Conservation (phyloP, 2,113 vertebrate genomes). For the Istiophorus platypterus region DNA sequence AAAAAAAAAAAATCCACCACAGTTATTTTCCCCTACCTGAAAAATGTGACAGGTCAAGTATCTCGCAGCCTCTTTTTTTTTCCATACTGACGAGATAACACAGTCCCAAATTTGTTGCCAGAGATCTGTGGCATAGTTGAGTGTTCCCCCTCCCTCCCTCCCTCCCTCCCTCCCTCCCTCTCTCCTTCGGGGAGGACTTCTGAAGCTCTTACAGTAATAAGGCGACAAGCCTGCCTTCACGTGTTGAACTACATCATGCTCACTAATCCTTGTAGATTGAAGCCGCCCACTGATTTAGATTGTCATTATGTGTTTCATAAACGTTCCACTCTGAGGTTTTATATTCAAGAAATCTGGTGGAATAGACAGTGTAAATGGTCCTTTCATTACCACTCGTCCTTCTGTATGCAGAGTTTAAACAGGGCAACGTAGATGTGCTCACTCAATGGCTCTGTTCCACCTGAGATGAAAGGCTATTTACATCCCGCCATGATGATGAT, state of each 20-base stretch:
- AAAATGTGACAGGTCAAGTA: slow-evolving; percentile 69
- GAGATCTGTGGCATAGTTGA: slow-evolving; percentile 74
- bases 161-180: slow-evolving; percentile 67
- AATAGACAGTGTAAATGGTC: slow-evolving; percentile 78
- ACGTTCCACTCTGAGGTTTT: slow-evolving; percentile 81
- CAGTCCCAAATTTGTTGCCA: slow-evolving; percentile 80
- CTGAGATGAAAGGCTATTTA: slow-evolving; percentile 84
- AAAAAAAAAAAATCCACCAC: slow-evolving; percentile 53
- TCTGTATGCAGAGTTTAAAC: slow-evolving; percentile 78
- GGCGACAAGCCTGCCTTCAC: slow-evolving; percentile 80
- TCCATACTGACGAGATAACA: slow-evolving; percentile 75
- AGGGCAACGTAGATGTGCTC: slow-evolving; percentile 65
- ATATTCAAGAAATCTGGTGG: slow-evolving; percentile 75
- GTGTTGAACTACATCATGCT: slow-evolving; percentile 82
- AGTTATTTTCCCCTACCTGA: slow-evolving; percentile 59
- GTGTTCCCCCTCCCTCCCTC: slow-evolving; percentile 62
- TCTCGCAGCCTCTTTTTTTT: slow-evolving; percentile 62
- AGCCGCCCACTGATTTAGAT: slow-evolving; percentile 84
- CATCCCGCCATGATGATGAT: slow-evolving; percentile 68
- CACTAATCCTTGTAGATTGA: slow-evolving; percentile 83
- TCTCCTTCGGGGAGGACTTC: slow-evolving; percentile 79
- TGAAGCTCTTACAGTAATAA: slow-evolving; percentile 83
- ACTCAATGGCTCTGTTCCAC: slow-evolving; percentile 78
- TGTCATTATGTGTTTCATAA: slow-evolving; percentile 86
- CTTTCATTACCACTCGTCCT: slow-evolving; percentile 79